Evolutionary conservation across 2,888 invertebrate species (phyloP).

Genomic region (Diarsia brunnea): DNA sequence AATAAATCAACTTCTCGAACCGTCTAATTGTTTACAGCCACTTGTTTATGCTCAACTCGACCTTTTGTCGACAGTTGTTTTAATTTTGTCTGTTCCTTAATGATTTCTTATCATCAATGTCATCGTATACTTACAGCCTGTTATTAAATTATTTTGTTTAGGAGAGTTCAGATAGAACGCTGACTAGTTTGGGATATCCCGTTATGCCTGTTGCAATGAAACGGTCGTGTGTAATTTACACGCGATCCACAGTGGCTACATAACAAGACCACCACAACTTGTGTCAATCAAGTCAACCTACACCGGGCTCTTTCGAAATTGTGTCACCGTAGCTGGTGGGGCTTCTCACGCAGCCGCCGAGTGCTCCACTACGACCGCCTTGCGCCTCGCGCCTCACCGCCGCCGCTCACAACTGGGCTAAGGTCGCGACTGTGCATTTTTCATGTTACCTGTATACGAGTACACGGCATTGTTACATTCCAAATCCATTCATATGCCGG

Average conservation of each 20-base stretch:
- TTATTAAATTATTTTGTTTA: not conserved
- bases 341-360: constrained; percentile 62
- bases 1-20: constrained; percentile 35
- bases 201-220: constrained; percentile 43
- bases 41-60: constrained; percentile 15
- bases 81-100: constrained; percentile 7
- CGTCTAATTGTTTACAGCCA: constrained; percentile 19
- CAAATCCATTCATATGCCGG: constrained; percentile 65
- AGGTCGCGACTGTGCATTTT: constrained; percentile 86
- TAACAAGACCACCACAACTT: constrained; percentile 53
- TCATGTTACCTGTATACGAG: constrained; percentile 72
- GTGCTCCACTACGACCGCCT: constrained; percentile 57
- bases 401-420: constrained; percentile 82
- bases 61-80: constrained; percentile 5
- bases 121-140: not conserved
- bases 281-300: constrained; percentile 62
- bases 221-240: constrained; percentile 36
- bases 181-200: constrained; percentile 7
- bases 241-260: constrained; percentile 43
- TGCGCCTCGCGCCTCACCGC: constrained; percentile 32
- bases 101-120: constrained; percentile 8
- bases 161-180: not conserved
- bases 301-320: constrained; percentile 62
- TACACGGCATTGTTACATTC: constrained; percentile 66
- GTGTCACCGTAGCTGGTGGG: constrained; percentile 64